Evolutionary conservation across 2,113 vertebrate genomes (phyloP).

Genomic region (Halichoerus grypus): DNA sequence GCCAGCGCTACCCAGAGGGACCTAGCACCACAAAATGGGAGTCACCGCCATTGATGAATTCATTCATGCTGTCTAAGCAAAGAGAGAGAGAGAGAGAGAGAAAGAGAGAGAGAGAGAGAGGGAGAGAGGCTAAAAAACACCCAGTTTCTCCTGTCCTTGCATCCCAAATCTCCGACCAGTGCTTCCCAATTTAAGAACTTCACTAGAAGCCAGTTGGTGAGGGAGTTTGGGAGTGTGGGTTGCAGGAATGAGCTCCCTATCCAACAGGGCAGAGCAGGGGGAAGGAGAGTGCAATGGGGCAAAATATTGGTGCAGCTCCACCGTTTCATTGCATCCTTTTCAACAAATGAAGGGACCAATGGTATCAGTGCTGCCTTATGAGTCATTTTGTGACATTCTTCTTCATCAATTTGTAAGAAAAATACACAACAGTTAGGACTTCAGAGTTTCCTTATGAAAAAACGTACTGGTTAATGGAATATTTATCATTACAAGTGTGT

Average conservation of each 20-base stretch:
- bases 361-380: constrained; percentile 78
- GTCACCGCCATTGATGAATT: background rate
- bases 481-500: constrained; percentile 68
- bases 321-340: constrained; percentile 65
- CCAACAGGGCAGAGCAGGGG: background rate
- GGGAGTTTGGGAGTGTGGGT: background rate
- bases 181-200: background rate
- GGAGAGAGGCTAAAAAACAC: background rate
- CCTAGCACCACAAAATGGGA: background rate
- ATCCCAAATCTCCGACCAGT: background rate
- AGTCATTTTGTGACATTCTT: constrained; percentile 82
- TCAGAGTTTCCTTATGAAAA: constrained; percentile 80
- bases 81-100: background rate
- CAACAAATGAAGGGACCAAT: constrained; percentile 76
- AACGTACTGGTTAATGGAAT: constrained; percentile 81
- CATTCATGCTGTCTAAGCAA: background rate
- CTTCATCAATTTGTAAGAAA: constrained; percentile 82
- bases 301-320: background rate
- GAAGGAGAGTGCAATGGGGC: background rate
- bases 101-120: background rate
- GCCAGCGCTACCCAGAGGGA: background rate
- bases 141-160: background rate
- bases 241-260: background rate
- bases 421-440: constrained; percentile 80
- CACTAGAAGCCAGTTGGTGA: background rate